phyloP scores from a whole-genome alignment of 2,113 vertebrate species.

The Polyodon spathula region DNA sequence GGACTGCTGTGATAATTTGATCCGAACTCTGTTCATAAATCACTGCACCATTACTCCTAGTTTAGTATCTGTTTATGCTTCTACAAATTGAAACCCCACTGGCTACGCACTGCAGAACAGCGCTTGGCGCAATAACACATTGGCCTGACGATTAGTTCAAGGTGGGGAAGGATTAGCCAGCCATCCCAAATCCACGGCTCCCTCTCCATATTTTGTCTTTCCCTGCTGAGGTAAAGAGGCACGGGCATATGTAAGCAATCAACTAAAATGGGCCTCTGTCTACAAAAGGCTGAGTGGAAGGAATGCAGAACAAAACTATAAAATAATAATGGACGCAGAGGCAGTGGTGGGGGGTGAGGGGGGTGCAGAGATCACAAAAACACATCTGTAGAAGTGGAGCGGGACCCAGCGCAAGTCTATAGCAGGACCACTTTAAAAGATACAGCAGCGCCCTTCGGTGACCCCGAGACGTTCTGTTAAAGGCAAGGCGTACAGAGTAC shows the following conservation, averaged over 20 bases:
- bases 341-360: constrained; percentile 52
- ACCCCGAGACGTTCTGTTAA: constrained; percentile 62
- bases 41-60: constrained; percentile 80
- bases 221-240: constrained; percentile 85
- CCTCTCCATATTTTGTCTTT: constrained; percentile 91
- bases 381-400: constrained; percentile 55
- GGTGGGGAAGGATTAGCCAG: constrained; percentile 89
- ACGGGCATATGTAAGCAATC: constrained; percentile 99
- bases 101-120: constrained; percentile 64
- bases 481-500: constrained; percentile 61
- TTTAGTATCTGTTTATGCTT: constrained; percentile 99
- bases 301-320: constrained; percentile 99
- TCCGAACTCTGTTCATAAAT: constrained; percentile 96
- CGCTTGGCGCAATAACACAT: constrained; percentile 66
- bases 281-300: constrained; percentile 79
- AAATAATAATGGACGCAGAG: constrained; percentile 87
- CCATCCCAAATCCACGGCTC: constrained; percentile 69
- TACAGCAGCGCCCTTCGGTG: constrained; percentile 56
- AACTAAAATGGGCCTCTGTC: constrained; percentile 82
- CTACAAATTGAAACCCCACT: constrained; percentile 99
- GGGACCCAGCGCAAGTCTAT: constrained; percentile 34
- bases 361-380: constrained; percentile 49
- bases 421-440: constrained; percentile 45
- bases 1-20: constrained; percentile 94
- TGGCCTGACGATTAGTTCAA: constrained; percentile 94